phyloP scores from a whole-genome alignment of 2,888 invertebrate genomes.

The Melieria picta region DNA sequence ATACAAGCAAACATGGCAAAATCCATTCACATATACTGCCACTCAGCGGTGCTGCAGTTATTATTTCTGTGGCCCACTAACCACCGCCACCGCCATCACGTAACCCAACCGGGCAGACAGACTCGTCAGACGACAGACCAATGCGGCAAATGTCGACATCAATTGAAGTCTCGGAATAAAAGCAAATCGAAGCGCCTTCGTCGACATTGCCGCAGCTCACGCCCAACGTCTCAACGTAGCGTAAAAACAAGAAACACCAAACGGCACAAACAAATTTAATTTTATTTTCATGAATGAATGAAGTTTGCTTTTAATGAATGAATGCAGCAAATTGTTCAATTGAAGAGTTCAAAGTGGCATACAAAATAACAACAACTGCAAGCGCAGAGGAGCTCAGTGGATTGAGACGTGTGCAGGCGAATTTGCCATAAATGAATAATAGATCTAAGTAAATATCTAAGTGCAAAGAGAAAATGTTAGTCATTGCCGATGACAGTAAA shows the following conservation, averaged over 20 bases:
- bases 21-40: background rate
- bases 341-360: conserved; percentile 43
- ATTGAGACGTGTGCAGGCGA: background rate
- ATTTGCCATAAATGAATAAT: too few relatives aligned
- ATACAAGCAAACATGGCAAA: background rate
- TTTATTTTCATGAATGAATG: conserved; percentile 38
- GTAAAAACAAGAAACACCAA: background rate
- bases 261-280: background rate
- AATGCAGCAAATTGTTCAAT: conserved; percentile 43
- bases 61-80: too few relatives aligned
- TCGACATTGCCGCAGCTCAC: background rate
- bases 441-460: too few relatives aligned
- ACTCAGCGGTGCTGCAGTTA: background rate
- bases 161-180: background rate
- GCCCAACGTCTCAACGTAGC: background rate
- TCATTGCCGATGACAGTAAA: background rate
- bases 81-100: background rate
- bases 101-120: background rate
- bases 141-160: background rate
- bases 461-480: too few relatives aligned
- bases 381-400: background rate
- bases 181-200: background rate
- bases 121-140: background rate
- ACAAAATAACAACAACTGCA: background rate
- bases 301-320: conserved; percentile 38